Percentiles rank a stretch among this genome's conserved stretches.
phyloP scores from a whole-genome alignment of 2,797 vertebrate species.

The Masticophis lateralis region DNA sequence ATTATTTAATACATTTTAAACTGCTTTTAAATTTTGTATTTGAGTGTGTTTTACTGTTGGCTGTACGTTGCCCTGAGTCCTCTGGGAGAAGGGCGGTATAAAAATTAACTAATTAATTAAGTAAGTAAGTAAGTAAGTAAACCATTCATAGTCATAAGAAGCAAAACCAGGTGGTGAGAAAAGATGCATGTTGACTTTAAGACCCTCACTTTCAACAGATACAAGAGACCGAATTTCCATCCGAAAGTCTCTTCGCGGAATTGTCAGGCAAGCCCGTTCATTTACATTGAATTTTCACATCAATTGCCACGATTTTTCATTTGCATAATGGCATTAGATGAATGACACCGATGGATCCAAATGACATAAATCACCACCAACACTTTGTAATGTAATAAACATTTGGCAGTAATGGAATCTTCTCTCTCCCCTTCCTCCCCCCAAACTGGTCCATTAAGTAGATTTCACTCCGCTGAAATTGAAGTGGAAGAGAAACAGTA shows the following conservation, averaged over 20 bases:
- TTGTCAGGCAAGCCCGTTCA: background rate
- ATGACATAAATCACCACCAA: background rate
- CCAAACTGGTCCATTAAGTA: background rate
- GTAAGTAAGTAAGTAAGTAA: too few species aligned
- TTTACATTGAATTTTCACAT: background rate
- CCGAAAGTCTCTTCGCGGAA: background rate
- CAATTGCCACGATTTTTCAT: background rate
- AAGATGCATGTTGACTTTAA: background rate
- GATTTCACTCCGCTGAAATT: background rate
- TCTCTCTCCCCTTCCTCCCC: background rate
- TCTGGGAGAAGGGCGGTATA: too few species aligned
- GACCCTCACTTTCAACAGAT: background rate
- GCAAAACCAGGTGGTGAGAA: too few species aligned
- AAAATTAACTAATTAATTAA: too few species aligned
- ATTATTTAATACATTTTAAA: too few species aligned
- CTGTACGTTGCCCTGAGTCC: too few species aligned
- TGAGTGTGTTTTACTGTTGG: too few species aligned
- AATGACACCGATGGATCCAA: background rate
- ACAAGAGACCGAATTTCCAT: background rate
- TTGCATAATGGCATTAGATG: background rate
- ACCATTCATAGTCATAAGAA: background rate
- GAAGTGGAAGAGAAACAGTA: background rate
- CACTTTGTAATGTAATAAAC: background rate
- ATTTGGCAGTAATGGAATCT: background rate
- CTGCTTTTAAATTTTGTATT: too few species aligned